Percentiles rank a stretch among this genome's conserved stretches.
These are phyloP conservation scores for Sesamia nonagrioides DNA, from an alignment of 1,140 invertebrate genomes.

Conservation along the genomic window DNA sequence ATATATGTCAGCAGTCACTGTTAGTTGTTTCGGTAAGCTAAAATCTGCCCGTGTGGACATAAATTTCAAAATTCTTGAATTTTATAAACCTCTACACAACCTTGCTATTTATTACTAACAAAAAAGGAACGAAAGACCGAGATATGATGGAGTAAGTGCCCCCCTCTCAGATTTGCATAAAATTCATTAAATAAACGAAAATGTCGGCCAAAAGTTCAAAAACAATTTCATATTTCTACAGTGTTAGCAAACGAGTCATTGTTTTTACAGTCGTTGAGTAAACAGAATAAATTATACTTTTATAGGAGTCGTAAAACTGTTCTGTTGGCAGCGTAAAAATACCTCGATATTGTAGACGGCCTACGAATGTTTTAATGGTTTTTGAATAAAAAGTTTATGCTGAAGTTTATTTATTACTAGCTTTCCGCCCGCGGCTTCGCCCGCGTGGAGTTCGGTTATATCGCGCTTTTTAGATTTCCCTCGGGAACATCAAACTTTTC, in stretches of 20 bases:
- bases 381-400: background rate
- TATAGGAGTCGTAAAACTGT: slow-evolving; percentile 15
- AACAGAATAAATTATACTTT: slow-evolving; percentile 36
- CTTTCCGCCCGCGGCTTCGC: too few species aligned
- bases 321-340: slow-evolving; percentile 7
- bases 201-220: slow-evolving; percentile 11
- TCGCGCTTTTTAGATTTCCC: too few species aligned
- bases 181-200: slow-evolving; percentile 22
- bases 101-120: background rate
- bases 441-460: too few species aligned
- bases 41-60: too few species aligned
- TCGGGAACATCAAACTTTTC: too few species aligned
- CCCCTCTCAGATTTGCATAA: slow-evolving; percentile 23
- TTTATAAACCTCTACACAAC: background rate
- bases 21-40: too few species aligned
- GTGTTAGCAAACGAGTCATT: slow-evolving; percentile 20
- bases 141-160: background rate
- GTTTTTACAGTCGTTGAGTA: slow-evolving; percentile 28
- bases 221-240: slow-evolving; percentile 29
- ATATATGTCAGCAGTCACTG: too few species aligned
- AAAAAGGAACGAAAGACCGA: background rate
- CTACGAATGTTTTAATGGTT: background rate
- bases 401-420: too few species aligned
- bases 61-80: too few species aligned
- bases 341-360: background rate